These are phyloP conservation scores for Drosophila ezoana DNA, from an alignment of 2,888 invertebrate genomes.

Conservation along the genomic window DNA sequence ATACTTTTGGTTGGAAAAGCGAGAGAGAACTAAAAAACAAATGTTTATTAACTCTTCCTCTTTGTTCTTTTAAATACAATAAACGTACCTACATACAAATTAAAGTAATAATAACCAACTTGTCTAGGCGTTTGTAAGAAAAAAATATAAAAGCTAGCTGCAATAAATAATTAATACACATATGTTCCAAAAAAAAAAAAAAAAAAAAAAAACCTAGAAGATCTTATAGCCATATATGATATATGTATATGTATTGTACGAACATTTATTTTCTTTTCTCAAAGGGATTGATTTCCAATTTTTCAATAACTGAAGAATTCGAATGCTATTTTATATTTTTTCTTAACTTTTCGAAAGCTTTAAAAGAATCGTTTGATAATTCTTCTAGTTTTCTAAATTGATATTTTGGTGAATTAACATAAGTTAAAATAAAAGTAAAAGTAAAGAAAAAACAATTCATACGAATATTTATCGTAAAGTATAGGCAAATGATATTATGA, in stretches of 20 bases:
- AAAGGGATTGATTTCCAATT: neutral
- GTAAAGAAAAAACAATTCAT: slow-evolving; percentile 7
- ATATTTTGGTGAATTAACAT: slow-evolving; percentile 18
- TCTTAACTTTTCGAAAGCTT: slow-evolving; percentile 17
- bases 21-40: slow-evolving; percentile 14
- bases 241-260: slow-evolving; percentile 11
- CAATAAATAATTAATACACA: slow-evolving; percentile 29
- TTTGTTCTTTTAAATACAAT: slow-evolving; percentile 17
- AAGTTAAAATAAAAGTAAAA: slow-evolving; percentile 22
- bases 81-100: slow-evolving; percentile 35
- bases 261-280: slow-evolving; percentile 7
- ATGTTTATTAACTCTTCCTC: slow-evolving; percentile 20
- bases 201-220: slow-evolving; percentile 16
- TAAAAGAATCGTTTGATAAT: slow-evolving; percentile 2
- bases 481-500: slow-evolving; percentile 59
- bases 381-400: slow-evolving; percentile 21
- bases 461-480: slow-evolving; percentile 60
- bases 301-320: neutral
- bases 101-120: slow-evolving; percentile 25
- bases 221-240: slow-evolving; percentile 22
- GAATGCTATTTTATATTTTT: slow-evolving; percentile 9
- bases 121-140: slow-evolving; percentile 54
- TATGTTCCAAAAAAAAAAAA: slow-evolving; percentile 23
- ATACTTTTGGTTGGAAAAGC: slow-evolving; percentile 15
- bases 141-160: slow-evolving; percentile 34